Conservation (phyloP, 1,140 invertebrate genomes). For the Metaphire vulgaris region DNA sequence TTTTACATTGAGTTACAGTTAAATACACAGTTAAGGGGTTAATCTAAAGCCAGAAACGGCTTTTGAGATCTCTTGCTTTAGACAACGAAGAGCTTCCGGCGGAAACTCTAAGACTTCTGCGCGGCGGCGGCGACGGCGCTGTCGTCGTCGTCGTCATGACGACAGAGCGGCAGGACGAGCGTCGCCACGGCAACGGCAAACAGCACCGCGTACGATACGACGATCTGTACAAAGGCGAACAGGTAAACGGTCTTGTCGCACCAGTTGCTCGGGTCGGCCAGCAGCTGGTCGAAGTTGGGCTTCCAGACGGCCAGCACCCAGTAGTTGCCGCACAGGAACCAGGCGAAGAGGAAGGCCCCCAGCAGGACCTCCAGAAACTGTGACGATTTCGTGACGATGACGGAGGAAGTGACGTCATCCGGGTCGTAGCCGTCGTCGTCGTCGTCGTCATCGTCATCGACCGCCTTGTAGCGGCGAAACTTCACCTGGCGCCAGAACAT, state of each 20-base stretch:
- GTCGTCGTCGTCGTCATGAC: too few relatives aligned
- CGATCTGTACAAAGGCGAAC: conserved; percentile 58
- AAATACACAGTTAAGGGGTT: too few relatives aligned
- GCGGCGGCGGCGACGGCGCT: too few relatives aligned
- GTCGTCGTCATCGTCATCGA: conserved; percentile 50
- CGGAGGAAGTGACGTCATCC: conserved; percentile 38
- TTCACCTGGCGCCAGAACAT: conserved; percentile 60
- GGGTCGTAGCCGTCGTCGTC: conserved; percentile 37
- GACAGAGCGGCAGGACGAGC: background rate
- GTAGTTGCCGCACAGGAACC: conserved; percentile 63
- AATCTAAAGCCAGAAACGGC: too few relatives aligned
- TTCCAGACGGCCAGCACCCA: conserved; percentile 41
- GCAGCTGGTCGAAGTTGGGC: conserved; percentile 52
- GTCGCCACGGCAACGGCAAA: conserved; percentile 20
- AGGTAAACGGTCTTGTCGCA: conserved; percentile 37
- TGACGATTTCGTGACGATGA: conserved; percentile 38
- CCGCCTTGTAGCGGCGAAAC: conserved; percentile 50
- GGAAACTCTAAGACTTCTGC: too few relatives aligned
- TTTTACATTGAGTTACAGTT: too few relatives aligned
- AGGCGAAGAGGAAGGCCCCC: conserved; percentile 56
- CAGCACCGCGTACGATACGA: conserved; percentile 57
- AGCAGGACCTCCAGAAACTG: conserved; percentile 56
- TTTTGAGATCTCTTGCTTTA: too few relatives aligned
- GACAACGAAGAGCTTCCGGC: too few relatives aligned
- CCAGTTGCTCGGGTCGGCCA: conserved; percentile 55